Percentiles rank a stretch among this genome's conserved stretches.
Conservation (phyloP, 2,797 vertebrate genomes). For the Tympanoctomys barrerae region DNA sequence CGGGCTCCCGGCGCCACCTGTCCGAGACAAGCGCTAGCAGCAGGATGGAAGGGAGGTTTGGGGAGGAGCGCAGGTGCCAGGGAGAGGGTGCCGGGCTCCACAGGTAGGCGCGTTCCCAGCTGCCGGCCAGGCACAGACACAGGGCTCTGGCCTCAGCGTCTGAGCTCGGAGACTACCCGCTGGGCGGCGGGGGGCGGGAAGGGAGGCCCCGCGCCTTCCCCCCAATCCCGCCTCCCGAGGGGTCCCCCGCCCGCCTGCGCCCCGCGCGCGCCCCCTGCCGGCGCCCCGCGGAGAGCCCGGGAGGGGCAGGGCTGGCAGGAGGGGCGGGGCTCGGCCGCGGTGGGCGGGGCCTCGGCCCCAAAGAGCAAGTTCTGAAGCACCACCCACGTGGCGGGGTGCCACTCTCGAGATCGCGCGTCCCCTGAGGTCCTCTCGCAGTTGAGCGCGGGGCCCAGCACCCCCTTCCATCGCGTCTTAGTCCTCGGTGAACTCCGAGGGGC, state of each 20-base stretch:
- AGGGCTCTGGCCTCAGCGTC: background rate
- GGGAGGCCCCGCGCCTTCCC: constrained; percentile 57
- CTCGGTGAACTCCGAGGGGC: constrained; percentile 8
- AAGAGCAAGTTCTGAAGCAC: background rate
- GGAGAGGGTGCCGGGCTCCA: constrained; percentile 34
- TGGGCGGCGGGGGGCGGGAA: constrained; percentile 29
- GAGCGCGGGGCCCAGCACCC: background rate
- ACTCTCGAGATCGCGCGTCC: background rate
- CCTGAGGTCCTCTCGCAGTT: background rate
- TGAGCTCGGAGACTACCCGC: constrained; percentile 2
- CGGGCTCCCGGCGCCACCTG: background rate
- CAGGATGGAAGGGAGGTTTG: background rate
- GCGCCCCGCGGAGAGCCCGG: constrained; percentile 32
- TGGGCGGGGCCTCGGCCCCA: background rate
- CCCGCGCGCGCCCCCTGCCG: constrained; percentile 76
- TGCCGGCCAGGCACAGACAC: background rate
- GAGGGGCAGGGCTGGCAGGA: background rate
- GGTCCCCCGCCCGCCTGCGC: constrained; percentile 29
- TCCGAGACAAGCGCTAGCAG: background rate
- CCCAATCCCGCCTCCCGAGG: constrained; percentile 57
- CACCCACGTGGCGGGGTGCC: background rate
- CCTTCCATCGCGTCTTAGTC: background rate
- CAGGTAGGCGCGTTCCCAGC: constrained; percentile 71
- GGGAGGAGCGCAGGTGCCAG: background rate
- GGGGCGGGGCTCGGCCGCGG: background rate